Evolutionary conservation across 2,888 invertebrate species (phyloP), one percentile per base, ranked within the genome.

Genomic region (Petrolisthes cinctipes): DNA sequence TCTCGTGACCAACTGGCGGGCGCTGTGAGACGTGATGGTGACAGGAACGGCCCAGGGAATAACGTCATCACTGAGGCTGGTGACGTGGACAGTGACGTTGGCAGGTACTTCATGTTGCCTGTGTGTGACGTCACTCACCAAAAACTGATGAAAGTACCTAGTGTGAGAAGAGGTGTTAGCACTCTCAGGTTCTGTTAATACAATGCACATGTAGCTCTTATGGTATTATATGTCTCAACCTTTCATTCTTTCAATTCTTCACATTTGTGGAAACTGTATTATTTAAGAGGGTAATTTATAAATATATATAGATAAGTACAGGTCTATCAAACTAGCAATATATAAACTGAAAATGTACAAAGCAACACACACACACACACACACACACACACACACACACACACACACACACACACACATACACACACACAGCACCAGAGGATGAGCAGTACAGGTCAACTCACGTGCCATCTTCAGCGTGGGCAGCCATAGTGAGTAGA

Each of bases 21-120:
- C 97, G 80, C 96, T 96, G 4, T 95, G 96, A 85, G 97, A 96
- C 71, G 94, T 93, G 92, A 98, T 95, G 23, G 98, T 94, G 84
- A 99, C 95, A 0, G 98, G 98, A 0, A 98, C 99, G 0, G 98
- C 98, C 92, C 96, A 98, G 89, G 95, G 95, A 0, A 99, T 97
- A 0, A 98, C 98, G 92, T 97, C 97, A 92, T 98, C 97, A 0
- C 97, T 96, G 66, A 99, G 96, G 91, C 96, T 95, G 91, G 96
- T 96, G 6, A 99, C 96, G 0, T 96, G 96, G 0, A 99, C 97
- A 87, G 95, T 95, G 0, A 99, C 98, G 56, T 95, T 95, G 0
- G 98, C 98, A 81, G 95, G 94, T 0, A 97, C 98, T 11, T 92
- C 91, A 14, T 91, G 91, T 37, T 91, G 92, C 91, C 94, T 94